phyloP scores from a whole-genome alignment of 2,113 vertebrate genomes.

The Eupsittula cactorum region DNA sequence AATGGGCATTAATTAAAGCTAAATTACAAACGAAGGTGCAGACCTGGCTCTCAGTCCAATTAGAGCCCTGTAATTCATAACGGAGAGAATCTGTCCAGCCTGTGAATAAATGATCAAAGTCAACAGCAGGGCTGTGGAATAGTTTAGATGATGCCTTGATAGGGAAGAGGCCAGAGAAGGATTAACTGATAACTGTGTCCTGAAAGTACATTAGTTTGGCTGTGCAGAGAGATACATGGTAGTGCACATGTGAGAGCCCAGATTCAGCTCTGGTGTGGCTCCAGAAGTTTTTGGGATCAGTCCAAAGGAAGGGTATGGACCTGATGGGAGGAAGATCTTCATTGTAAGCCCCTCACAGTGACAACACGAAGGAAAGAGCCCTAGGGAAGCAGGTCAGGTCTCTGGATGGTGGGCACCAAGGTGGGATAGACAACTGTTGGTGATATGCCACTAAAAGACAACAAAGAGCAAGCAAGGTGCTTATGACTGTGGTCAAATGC shows the following conservation, averaged over 20 bases:
- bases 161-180: background rate
- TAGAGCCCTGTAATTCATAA: background rate
- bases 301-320: background rate
- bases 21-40: slow-evolving; percentile 42
- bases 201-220: background rate
- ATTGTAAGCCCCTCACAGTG: background rate
- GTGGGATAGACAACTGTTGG: background rate
- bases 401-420: background rate
- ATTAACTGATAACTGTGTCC: background rate
- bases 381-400: fast-evolving
- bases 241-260: background rate
- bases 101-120: slow-evolving; percentile 8
- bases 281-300: background rate
- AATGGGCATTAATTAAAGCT: slow-evolving; percentile 61
- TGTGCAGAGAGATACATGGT: background rate
- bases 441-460: background rate
- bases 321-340: background rate
- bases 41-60: slow-evolving; percentile 1
- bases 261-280: background rate
- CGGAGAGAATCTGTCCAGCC: background rate
- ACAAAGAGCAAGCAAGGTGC: background rate
- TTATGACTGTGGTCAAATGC: background rate
- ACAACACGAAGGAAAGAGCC: background rate
- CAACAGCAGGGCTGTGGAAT: background rate
- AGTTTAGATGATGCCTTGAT: background rate